Percentiles rank a stretch among this genome's conserved stretches.
phyloP scores from a whole-genome alignment of 1,140 invertebrate genomes.

The Asobara japonica region DNA sequence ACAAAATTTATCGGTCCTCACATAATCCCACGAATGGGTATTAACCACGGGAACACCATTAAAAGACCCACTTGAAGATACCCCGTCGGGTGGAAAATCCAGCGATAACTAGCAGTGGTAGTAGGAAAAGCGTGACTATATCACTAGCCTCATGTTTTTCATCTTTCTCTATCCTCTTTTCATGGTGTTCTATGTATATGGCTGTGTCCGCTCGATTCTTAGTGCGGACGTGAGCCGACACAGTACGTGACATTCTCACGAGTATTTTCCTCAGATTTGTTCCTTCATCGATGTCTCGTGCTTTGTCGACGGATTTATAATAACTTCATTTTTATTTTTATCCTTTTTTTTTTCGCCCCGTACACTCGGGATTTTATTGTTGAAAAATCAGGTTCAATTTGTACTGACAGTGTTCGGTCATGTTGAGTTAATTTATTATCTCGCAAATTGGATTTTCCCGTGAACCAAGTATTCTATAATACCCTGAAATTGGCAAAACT shows the following conservation, averaged over 20 bases:
- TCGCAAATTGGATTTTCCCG: too few relatives aligned
- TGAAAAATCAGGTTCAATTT: too few relatives aligned
- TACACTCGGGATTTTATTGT: neutral
- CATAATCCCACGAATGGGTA: neutral
- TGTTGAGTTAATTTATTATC: too few relatives aligned
- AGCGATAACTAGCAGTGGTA: conserved; percentile 19
- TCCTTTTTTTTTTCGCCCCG: neutral
- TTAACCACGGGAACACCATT: neutral
- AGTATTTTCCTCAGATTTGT: conserved; percentile 34
- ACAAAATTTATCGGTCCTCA: neutral
- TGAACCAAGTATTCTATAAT: too few relatives aligned
- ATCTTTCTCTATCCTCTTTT: neutral
- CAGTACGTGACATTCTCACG: conserved; percentile 32
- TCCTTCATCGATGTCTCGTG: conserved; percentile 29
- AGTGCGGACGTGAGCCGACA: conserved; percentile 31
- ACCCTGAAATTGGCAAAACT: too few relatives aligned
- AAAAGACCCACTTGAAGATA: conserved; percentile 25
- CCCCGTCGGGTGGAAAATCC: conserved; percentile 24
- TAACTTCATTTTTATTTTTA: conserved; percentile 18
- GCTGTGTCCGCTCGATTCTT: conserved; percentile 24
- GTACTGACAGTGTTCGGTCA: too few relatives aligned
- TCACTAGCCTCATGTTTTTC: conserved; percentile 11
- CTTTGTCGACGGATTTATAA: conserved; percentile 26
- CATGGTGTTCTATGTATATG: conserved; percentile 12
- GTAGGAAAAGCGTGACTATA: conserved; percentile 1